A percentile compares a stretch with the other conserved stretches of the same genome.
Evolutionary conservation across 2,113 vertebrate genomes (phyloP).

Genomic region (Lycaon pictus): DNA sequence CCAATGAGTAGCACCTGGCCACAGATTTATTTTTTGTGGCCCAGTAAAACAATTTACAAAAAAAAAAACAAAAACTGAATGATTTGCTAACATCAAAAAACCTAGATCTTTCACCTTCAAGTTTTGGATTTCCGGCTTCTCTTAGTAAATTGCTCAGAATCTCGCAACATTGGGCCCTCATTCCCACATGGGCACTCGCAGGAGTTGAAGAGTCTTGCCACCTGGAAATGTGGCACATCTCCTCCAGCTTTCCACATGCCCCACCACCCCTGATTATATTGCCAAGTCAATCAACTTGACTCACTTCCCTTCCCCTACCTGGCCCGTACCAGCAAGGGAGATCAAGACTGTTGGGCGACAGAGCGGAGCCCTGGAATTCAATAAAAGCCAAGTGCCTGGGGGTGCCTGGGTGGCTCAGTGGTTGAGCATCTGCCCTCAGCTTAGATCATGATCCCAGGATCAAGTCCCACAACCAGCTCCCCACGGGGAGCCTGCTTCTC

Average conservation of each 20-base stretch:
- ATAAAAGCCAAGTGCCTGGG: background rate
- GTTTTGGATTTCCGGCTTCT: background rate
- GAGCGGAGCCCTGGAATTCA: background rate
- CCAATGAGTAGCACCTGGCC: background rate
- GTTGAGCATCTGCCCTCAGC: too few relatives aligned
- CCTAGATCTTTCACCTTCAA: background rate
- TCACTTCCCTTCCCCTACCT: background rate
- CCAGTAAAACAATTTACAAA: background rate
- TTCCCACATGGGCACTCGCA: background rate
- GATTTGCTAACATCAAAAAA: background rate
- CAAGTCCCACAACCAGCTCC: too few relatives aligned
- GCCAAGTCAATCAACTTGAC: background rate
- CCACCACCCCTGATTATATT: background rate
- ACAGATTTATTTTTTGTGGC: background rate
- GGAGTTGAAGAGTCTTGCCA: background rate
- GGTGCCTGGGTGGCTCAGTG: too few relatives aligned
- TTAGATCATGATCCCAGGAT: too few relatives aligned
- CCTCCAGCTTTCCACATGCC: background rate
- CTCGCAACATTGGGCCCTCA: background rate
- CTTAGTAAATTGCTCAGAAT: background rate
- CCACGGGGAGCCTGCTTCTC: too few relatives aligned
- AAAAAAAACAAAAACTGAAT: background rate
- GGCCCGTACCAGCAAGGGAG: background rate
- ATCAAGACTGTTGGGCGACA: background rate
- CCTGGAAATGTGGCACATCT: background rate